Base-by-base conservation (phyloP, 35 echinoderm and acorn worm genomes). In the Ptychodera flava region DNA sequence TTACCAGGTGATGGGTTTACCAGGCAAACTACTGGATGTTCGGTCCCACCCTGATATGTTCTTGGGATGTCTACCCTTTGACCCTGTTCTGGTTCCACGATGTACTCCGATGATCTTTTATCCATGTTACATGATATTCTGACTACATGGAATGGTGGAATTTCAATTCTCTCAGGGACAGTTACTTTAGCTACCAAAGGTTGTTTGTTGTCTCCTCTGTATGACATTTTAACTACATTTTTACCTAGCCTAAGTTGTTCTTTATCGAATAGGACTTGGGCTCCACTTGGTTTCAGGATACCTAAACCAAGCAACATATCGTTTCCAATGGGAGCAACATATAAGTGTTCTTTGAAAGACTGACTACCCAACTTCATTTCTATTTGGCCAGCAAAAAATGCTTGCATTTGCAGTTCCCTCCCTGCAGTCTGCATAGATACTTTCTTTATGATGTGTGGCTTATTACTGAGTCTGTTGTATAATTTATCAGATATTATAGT, bases 221-320 rank as follows among this genome's bases (percentile, higher is more conserved):
- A 78, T 1, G 33, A 35, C 80, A 92, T 38, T n/a, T 80, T 30
- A 16, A 92, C 76, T 0, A 31, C 53, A 28, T 89, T 82, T 10
- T 35, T 77, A 15, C 79, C 78, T 77, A 92, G 28, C 0, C 31
- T 27, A 1, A 92, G 82, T 22, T 33, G 38, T 16, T 78, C 30
- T 0, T 89, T 31, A 33, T 34, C 79, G 1, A 89, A 90, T 34
- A 83, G 28, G 28, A 91, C 81, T 2, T 32, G 29, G 0, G 38
- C 38, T 28, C 45, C 32, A 16, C 88, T 77, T 32, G 27, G 75
- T 1, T 35, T 29, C 0, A 92, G 90, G 28, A 92, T 79, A 79
- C 88, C 90, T 15, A 82, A 34, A 82, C 90, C 90, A 33, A 92
- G 35, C 2, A 92, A 35, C 90, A 92, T 92, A 36, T 92, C 90